Evolutionary conservation across 2,113 vertebrate genomes (phyloP).

Genomic region (Zosterops japonicus): DNA sequence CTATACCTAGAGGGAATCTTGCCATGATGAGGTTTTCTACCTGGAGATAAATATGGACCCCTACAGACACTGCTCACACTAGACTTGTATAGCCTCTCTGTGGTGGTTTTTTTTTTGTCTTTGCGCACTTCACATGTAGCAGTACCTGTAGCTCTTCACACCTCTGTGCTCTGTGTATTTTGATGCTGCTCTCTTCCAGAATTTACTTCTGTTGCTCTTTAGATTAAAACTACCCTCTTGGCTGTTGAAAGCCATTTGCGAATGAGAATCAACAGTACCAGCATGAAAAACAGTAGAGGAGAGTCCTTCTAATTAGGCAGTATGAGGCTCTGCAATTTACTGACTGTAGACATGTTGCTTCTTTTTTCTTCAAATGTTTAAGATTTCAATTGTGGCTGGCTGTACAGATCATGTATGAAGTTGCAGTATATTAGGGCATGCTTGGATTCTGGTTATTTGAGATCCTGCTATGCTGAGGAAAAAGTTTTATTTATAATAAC

Average conservation of each 20-base stretch:
- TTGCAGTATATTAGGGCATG: not conserved
- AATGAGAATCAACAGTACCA: not conserved
- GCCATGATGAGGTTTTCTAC: not conserved
- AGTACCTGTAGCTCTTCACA: not conserved
- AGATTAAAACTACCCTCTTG: not conserved
- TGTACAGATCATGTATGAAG: not conserved
- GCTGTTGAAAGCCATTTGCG: not conserved
- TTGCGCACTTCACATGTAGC: rapidly evolving
- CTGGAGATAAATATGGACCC: not conserved
- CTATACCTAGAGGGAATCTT: not conserved
- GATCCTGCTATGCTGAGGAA: not conserved
- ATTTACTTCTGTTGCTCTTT: not conserved
- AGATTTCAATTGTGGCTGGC: not conserved
- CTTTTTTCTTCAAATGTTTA: not conserved
- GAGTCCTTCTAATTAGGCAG: not conserved
- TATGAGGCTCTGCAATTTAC: not conserved
- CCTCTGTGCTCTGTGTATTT: not conserved
- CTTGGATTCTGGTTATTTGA: not conserved
- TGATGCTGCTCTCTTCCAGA: not conserved
- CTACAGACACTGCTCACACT: not conserved
- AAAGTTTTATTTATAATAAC: not conserved
- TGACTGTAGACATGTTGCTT: not conserved
- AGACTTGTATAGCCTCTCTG: not conserved
- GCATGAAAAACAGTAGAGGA: not conserved
- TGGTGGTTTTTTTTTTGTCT: no score